A percentile compares a stretch with the other conserved stretches of the same genome.
Conservation (phyloP, 2,888 invertebrate species). For the Orthosia gracilis region DNA sequence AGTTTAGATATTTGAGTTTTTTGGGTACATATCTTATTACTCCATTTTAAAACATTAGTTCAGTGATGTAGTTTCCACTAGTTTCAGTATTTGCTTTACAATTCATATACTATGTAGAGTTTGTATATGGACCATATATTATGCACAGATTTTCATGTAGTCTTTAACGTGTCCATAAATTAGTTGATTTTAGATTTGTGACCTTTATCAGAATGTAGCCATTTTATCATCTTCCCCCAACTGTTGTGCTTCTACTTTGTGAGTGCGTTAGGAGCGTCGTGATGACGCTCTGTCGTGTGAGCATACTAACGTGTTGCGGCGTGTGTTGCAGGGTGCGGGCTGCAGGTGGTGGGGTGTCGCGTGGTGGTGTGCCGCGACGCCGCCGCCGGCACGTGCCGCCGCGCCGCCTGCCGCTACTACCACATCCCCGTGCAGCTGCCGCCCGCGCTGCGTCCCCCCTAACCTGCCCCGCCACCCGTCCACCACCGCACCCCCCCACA, state of each 20-base stretch:
- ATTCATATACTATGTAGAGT: conserved; percentile 59
- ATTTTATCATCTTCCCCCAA: conserved; percentile 2
- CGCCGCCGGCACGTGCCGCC: conserved; percentile 97
- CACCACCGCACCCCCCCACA: conserved; percentile 65
- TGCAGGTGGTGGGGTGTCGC: conserved; percentile 98
- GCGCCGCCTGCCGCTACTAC: conserved; percentile 99
- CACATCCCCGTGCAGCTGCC: conserved; percentile 98
- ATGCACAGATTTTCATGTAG: conserved; percentile 35
- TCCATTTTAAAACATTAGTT: conserved; percentile 55
- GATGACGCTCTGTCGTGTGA: background rate
- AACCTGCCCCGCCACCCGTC: conserved; percentile 78
- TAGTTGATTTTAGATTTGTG: conserved; percentile 44
- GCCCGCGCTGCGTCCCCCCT: conserved; percentile 92
- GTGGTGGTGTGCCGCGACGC: conserved; percentile 99
- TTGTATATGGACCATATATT: conserved; percentile 36
- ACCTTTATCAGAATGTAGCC: conserved; percentile 14
- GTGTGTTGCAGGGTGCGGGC: conserved; percentile 95
- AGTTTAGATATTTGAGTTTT: conserved; percentile 63
- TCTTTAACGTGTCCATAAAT: conserved; percentile 27
- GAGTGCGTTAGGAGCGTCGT: conserved; percentile 6
- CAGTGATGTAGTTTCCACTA: conserved; percentile 64
- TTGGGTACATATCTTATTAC: conserved; percentile 46
- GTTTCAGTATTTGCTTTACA: conserved; percentile 58
- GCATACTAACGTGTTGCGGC: conserved; percentile 7
- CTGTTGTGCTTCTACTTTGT: conserved; percentile 16